Percentiles rank a stretch among this genome's conserved stretches.
Conservation (phyloP, 2,888 invertebrate genomes). For the Ornithoptera priamus region DNA sequence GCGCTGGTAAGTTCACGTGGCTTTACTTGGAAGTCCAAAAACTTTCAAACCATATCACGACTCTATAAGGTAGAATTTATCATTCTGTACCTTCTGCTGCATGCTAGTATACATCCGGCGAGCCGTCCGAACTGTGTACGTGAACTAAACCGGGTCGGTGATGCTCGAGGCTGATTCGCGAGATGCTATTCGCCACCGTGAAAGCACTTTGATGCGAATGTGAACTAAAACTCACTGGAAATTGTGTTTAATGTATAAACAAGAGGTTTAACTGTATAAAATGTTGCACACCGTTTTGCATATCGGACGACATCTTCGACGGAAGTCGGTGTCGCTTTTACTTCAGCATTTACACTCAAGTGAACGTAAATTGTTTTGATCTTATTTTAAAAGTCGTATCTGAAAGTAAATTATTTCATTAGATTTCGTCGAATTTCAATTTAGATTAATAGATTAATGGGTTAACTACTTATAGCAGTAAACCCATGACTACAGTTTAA, state of each 20-base stretch:
- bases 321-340: conserved; percentile 1
- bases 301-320: background rate
- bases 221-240: conserved; percentile 25
- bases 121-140: conserved; percentile 42
- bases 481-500: no score
- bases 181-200: conserved; percentile 31
- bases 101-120: conserved; percentile 40
- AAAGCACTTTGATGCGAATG: conserved; percentile 27
- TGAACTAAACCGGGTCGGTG: conserved; percentile 62
- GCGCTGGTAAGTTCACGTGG: conserved; percentile 2
- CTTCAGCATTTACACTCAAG: background rate
- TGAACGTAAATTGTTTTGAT: no score
- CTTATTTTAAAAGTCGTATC: no score
- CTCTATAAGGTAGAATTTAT: conserved; percentile 14
- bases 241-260: conserved; percentile 13
- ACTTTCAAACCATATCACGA: conserved; percentile 16
- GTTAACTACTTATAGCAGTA: no score
- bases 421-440: no score
- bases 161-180: conserved; percentile 43
- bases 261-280: conserved; percentile 16
- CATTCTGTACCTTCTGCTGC: background rate
- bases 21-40: conserved; percentile 4
- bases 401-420: no score
- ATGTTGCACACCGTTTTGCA: background rate
- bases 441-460: no score